Evolutionary conservation across 2,888 invertebrate species (phyloP), one percentile per base, ranked within the genome.

Genomic region (Poecilobothrus nobilitatus): DNA sequence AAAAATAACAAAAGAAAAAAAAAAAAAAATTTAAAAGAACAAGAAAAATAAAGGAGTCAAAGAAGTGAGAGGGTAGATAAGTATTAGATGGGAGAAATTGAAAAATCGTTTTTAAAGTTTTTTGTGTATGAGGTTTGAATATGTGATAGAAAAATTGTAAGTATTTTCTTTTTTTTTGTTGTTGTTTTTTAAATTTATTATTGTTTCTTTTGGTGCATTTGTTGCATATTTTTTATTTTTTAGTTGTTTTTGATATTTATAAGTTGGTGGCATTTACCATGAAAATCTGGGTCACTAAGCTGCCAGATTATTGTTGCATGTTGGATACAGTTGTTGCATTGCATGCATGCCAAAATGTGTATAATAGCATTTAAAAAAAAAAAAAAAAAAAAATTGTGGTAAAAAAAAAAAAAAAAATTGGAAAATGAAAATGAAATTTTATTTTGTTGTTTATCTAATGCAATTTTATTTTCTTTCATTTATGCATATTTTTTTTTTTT

Each of bases 1-100:
- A 27, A 27, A 37, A 27, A 65, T 20, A 21, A 15, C 27, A 34
- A 27, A 34, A 63, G 33, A 68, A 68, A 69, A 71, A 70, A 27
- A 27, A 4, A 71, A 70, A 63, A 71, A 70, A n/a, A n/a, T n/a
- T 73, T 71, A 72, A 71, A 18, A 53, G 53, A 53, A 18, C n/a
- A 15, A 53, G 18, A 53, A 18, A 53, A 18, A 53, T 8, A 53
- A 1, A 53, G 18, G 41, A 41, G 15, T 41, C 12, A 41, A 12
- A 41, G 15, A 12, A 41, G 41, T 12, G 41, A 41, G 41, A 41
- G 15, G 15, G 41, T 41, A 41, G 2, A 6, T 5, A 41, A 41
- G 41, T 12, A 41, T 12, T 9, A 53, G 53, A 53, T 12, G 53
- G 18, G 53, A 53, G 53, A 53, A 53, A 53, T 53, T 53, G 53